phyloP scores from a whole-genome alignment of 2,797 vertebrate species.

The Pagetopsis macropterus region DNA sequence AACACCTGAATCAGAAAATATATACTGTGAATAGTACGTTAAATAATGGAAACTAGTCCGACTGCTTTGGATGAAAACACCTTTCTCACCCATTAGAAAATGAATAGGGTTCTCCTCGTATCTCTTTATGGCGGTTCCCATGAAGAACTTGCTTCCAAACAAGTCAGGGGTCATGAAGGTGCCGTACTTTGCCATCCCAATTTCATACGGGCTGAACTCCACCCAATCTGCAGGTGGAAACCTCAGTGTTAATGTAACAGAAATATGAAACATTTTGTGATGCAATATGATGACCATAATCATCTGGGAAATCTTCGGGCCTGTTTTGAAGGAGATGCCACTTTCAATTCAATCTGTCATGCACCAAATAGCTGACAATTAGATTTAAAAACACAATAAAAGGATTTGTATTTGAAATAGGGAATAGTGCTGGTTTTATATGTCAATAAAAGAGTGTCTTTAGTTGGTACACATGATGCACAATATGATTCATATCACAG shows the following conservation, averaged over 20 bases:
- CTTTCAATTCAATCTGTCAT: background rate
- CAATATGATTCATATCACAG: background rate
- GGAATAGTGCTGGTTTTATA: background rate
- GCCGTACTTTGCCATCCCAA: constrained; percentile 99
- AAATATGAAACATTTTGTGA: background rate
- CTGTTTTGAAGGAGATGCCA: background rate
- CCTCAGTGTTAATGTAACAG: constrained; percentile 16
- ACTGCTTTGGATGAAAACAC: background rate
- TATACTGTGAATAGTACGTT: constrained; percentile 5
- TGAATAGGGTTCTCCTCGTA: constrained; percentile 95
- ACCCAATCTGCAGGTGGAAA: constrained; percentile 91
- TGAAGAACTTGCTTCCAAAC: constrained; percentile 99
- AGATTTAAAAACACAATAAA: background rate
- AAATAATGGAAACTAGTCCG: background rate
- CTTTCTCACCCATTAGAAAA: constrained; percentile 94
- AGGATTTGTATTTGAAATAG: background rate
- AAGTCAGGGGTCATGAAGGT: constrained; percentile 96
- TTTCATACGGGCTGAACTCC: constrained; percentile 98
- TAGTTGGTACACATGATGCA: background rate
- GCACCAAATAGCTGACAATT: background rate
- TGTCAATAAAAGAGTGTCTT: background rate
- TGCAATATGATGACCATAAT: background rate
- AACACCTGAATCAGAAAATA: constrained; percentile 83
- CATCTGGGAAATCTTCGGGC: no score
- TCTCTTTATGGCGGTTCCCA: constrained; percentile 94